phyloP scores from a whole-genome alignment of 1,140 invertebrate genomes.

The Drosophila ohnishii region DNA sequence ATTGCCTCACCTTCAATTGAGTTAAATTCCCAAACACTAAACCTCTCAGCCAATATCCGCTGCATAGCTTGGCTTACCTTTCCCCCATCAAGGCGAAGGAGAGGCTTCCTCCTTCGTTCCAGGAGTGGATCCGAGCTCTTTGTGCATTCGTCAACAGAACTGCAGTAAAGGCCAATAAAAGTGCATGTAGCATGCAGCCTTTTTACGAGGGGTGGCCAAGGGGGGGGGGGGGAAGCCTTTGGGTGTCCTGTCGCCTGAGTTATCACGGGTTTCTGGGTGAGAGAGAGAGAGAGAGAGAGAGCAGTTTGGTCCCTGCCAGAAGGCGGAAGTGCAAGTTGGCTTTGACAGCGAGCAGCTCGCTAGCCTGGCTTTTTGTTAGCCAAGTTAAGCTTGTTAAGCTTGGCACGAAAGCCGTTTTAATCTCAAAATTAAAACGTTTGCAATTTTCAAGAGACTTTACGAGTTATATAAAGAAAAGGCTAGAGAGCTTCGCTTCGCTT shows the following conservation, averaged over 20 bases:
- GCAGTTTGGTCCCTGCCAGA: slow-evolving; percentile 46
- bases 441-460: slow-evolving; percentile 76
- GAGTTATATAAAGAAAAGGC: slow-evolving; percentile 68
- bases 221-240: background rate
- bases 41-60: slow-evolving; percentile 56
- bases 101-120: slow-evolving; percentile 30
- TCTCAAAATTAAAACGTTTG: slow-evolving; percentile 82
- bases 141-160: slow-evolving; percentile 71
- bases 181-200: slow-evolving; percentile 70
- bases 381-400: slow-evolving; percentile 80
- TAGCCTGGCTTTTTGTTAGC: slow-evolving; percentile 56
- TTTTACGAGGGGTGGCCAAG: slow-evolving; percentile 50
- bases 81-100: background rate
- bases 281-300: background rate
- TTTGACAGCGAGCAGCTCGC: slow-evolving; percentile 35
- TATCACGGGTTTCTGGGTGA: slow-evolving; percentile 2
- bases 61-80: slow-evolving; percentile 36
- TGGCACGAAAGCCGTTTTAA: slow-evolving; percentile 79
- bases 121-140: slow-evolving; percentile 33
- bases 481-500: slow-evolving; percentile 11
- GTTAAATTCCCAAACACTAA: slow-evolving; percentile 62
- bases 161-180: slow-evolving; percentile 80
- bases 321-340: slow-evolving; percentile 50
- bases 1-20: slow-evolving; percentile 68
- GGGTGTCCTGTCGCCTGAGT: slow-evolving; percentile 3